Evolutionary conservation across 2,113 vertebrate genomes (phyloP).

Genomic region (Morone chrysops): DNA sequence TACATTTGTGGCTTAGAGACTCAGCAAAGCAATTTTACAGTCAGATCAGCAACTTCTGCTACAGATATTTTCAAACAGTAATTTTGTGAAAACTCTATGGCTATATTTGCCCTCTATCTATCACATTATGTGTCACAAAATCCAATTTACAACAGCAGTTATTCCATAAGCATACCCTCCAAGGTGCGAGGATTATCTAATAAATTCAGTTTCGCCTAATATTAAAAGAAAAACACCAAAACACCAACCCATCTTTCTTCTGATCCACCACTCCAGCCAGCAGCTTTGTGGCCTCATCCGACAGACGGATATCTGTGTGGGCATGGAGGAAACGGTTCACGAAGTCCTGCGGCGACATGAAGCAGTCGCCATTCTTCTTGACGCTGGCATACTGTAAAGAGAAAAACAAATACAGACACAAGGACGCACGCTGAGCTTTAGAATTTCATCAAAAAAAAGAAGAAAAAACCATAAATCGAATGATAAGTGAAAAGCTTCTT

Average conservation of each 20-base stretch:
- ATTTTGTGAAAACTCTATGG: background rate
- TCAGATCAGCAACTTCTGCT: slow-evolving; percentile 13
- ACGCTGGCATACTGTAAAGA: slow-evolving; percentile 88
- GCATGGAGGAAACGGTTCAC: slow-evolving; percentile 87
- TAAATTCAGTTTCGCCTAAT: background rate
- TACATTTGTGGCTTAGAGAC: slow-evolving; percentile 12
- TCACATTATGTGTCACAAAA: background rate
- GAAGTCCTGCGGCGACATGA: slow-evolving; percentile 90
- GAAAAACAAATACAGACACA: slow-evolving; percentile 19
- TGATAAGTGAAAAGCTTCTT: slow-evolving; percentile 5
- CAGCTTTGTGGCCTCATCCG: slow-evolving; percentile 84
- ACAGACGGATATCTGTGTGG: slow-evolving; percentile 85
- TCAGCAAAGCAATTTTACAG: slow-evolving; percentile 28
- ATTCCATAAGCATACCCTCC: background rate
- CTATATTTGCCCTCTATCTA: background rate
- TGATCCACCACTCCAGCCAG: slow-evolving; percentile 91
- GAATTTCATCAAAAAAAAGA: slow-evolving; percentile 19
- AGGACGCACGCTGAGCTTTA: slow-evolving; percentile 41
- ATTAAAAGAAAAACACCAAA: slow-evolving; percentile 9
- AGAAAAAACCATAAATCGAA: slow-evolving; percentile 19
- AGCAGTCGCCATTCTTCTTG: slow-evolving; percentile 89
- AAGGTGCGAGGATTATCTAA: background rate
- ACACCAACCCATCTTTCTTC: slow-evolving; percentile 90
- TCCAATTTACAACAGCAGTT: background rate
- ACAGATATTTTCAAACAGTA: slow-evolving; percentile 11